These are phyloP conservation scores for Chauna torquata DNA, from an alignment of 2,113 vertebrate genomes.

Conservation along the genomic window DNA sequence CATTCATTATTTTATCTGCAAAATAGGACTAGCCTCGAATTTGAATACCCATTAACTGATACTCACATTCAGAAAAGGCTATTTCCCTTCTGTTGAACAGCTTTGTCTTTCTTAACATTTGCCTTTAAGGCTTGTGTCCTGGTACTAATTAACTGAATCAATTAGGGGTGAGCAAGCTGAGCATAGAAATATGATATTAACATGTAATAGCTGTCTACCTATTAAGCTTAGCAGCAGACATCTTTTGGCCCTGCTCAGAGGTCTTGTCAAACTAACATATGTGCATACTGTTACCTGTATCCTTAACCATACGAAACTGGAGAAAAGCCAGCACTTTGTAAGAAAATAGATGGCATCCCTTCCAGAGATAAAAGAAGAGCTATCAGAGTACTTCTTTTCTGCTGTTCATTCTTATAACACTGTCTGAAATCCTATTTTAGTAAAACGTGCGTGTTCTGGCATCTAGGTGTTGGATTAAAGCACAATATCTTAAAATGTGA, in stretches of 20 bases:
- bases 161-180: neutral
- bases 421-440: neutral
- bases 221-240: neutral
- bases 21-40: neutral
- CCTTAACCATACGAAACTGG: neutral
- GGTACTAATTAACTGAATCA: neutral
- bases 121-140: neutral
- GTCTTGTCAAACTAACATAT: neutral
- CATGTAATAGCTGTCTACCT: neutral
- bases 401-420: neutral
- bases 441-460: neutral
- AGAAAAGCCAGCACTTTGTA: neutral
- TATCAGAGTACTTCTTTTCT: neutral
- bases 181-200: neutral
- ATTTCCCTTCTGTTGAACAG: neutral
- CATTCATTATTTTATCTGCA: neutral
- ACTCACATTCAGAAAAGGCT: neutral
- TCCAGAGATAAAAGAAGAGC: neutral
- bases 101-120: neutral
- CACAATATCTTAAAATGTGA: neutral
- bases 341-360: neutral
- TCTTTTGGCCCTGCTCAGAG: neutral
- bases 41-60: neutral
- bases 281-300: neutral
- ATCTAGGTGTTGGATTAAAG: neutral